Conservation (phyloP, 2,113 vertebrate species). For the Myanophis thanlyinensis region DNA sequence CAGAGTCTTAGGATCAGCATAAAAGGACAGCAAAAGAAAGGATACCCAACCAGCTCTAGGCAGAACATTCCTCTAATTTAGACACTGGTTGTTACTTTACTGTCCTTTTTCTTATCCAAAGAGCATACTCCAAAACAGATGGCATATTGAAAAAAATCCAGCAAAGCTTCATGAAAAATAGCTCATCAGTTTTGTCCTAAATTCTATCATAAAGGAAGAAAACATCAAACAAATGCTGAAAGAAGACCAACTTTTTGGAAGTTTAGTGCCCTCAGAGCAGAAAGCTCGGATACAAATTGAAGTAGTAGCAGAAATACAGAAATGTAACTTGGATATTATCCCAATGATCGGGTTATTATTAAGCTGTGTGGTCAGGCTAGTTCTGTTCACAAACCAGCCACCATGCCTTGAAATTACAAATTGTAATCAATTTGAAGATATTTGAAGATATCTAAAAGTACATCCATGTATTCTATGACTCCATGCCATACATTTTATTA, state of each 20-base stretch:
- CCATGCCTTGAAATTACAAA: not conserved
- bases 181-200: not conserved
- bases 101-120: not conserved
- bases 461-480: not conserved
- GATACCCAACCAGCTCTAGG: not conserved
- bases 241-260: not conserved
- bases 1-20: not conserved
- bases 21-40: not conserved
- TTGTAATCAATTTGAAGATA: not conserved
- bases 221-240: not conserved
- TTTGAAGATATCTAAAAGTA: not conserved
- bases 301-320: not conserved
- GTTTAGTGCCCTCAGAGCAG: not conserved
- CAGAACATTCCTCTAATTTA: accelerated
- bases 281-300: not conserved
- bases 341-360: not conserved
- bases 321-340: not conserved
- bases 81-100: not conserved
- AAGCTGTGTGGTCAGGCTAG: not conserved
- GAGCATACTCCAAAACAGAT: not conserved
- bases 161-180: not conserved
- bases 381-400: not conserved
- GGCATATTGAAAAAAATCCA: not conserved
- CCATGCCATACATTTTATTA: not conserved
- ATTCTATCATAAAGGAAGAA: not conserved